phyloP scores from a whole-genome alignment of 2,113 vertebrate genomes.

The Pollimyrus isidori region DNA sequence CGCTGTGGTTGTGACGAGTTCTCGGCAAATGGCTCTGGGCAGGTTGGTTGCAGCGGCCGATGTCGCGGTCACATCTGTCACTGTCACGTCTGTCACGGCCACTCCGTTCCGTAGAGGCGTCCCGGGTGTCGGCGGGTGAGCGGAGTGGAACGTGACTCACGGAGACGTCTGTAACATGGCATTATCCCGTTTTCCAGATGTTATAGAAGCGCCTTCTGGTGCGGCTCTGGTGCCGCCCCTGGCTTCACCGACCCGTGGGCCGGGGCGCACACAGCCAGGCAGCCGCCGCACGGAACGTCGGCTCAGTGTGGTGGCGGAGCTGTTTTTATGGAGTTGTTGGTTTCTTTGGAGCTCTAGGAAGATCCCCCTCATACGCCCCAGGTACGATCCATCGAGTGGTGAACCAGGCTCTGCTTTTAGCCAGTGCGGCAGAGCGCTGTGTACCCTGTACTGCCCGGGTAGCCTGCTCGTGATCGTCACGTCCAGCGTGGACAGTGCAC shows the following conservation, averaged over 20 bases:
- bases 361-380: not conserved
- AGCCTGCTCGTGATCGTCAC: not conserved
- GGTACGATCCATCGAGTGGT: not conserved
- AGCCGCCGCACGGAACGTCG: too few relatives aligned
- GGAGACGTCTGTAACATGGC: too few relatives aligned
- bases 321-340: too few relatives aligned
- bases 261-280: too few relatives aligned
- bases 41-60: not conserved
- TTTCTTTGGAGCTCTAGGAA: not conserved
- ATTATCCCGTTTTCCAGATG: not conserved
- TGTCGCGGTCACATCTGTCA: not conserved
- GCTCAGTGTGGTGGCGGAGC: too few relatives aligned
- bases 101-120: not conserved
- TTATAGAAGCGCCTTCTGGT: not conserved
- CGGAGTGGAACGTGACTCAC: too few relatives aligned
- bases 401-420: slow-evolving; percentile 27
- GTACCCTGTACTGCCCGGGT: slow-evolving; percentile 42
- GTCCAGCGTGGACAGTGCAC: not conserved
- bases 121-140: too few relatives aligned
- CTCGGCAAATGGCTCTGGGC: slow-evolving; percentile 8
- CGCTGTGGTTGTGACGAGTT: slow-evolving; percentile 17
- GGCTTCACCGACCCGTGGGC: too few relatives aligned
- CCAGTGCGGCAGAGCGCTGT: slow-evolving; percentile 7
- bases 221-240: too few relatives aligned
- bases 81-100: not conserved